A percentile compares a stretch with the other conserved stretches of the same genome.
Evolutionary conservation across 2,888 invertebrate genomes (phyloP).

Genomic region (Caenorhabditis macrosperma): DNA sequence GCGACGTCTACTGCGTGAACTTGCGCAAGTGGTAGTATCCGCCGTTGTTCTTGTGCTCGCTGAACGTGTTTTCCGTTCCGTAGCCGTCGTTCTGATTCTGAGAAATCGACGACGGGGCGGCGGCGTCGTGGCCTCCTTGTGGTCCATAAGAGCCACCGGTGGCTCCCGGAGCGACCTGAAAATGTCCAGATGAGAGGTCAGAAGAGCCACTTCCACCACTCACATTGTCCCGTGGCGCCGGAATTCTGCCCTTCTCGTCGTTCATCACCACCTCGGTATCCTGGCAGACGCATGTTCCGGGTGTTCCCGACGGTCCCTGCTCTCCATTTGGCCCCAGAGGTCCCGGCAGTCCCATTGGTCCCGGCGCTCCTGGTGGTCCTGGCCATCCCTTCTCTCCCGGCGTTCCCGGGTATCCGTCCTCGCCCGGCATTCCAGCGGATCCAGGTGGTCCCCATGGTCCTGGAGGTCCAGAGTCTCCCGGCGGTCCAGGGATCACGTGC

Average conservation of each 20-base stretch:
- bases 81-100: constrained; percentile 53
- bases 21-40: constrained; percentile 60
- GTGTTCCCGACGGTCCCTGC: constrained; percentile 78
- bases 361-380: constrained; percentile 79
- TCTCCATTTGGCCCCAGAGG: constrained; percentile 75
- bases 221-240: constrained; percentile 66
- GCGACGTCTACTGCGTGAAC: constrained; percentile 37
- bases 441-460: constrained; percentile 79
- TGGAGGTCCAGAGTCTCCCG: constrained; percentile 71
- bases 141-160: constrained; percentile 57
- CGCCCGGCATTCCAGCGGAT: constrained; percentile 75
- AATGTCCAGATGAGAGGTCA: neutral
- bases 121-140: constrained; percentile 19
- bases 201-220: constrained; percentile 10
- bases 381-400: constrained; percentile 80
- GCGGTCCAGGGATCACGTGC: constrained; percentile 79
- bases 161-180: constrained; percentile 51
- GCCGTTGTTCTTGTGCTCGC: constrained; percentile 47
- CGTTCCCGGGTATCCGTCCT: constrained; percentile 78
- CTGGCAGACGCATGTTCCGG: constrained; percentile 80
- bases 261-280: constrained; percentile 80
- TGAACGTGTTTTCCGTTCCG: constrained; percentile 43
- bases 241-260: constrained; percentile 69
- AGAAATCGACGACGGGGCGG: constrained; percentile 31
- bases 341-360: constrained; percentile 74